Evolutionary conservation across 2,113 vertebrate species (phyloP), one percentile per base, ranked within the genome.

Genomic region (Poecilia latipinna): DNA sequence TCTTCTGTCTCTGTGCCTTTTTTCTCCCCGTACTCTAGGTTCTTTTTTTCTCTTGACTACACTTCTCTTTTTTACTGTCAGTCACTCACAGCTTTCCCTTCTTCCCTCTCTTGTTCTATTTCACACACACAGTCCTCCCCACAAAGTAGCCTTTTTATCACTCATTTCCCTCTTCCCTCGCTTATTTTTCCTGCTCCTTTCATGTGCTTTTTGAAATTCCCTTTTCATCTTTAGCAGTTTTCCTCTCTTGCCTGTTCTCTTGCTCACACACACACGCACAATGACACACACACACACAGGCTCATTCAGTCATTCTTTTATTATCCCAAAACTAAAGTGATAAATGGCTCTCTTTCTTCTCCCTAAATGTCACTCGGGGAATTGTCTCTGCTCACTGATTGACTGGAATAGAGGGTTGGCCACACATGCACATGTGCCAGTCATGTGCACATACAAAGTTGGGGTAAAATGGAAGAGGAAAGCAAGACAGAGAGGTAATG

Each of bases 91-190:
- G 87, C 84, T 83, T 80, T 86, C 82, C 84, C 87, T 83, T 78
- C 90, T 85, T 84, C 83, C 79, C 83, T 88, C 89, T 78, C 90
- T 92, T 92, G 89, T 89, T 92, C 86, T 88, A 81, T 88, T 91
- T 92, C 91, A 88, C 90, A 91, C 86, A 88, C 78, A 75, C 80
- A 78, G 86, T 92, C 85, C 86, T 89, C 85, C 79, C 75, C 86
- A 90, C 88, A 91, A 93, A 92, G 88, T 91, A 87, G 82, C 86
- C 91, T 90, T 93, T 93, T 93, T 91, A 93, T 92, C 92, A 90
- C 89, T 90, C 82, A 90, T 93, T 92, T 92, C 82, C 90, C 87
- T 91, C 87, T 88, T 89, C 88, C 91, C 87, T 92, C 86, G 74
- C 89, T 92, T 83, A 91, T 93, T 93, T 92, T 89, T 92, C 88